These are phyloP conservation scores for Bicyclus anynana DNA, from an alignment of 1,140 invertebrate species.

Conservation along the genomic window DNA sequence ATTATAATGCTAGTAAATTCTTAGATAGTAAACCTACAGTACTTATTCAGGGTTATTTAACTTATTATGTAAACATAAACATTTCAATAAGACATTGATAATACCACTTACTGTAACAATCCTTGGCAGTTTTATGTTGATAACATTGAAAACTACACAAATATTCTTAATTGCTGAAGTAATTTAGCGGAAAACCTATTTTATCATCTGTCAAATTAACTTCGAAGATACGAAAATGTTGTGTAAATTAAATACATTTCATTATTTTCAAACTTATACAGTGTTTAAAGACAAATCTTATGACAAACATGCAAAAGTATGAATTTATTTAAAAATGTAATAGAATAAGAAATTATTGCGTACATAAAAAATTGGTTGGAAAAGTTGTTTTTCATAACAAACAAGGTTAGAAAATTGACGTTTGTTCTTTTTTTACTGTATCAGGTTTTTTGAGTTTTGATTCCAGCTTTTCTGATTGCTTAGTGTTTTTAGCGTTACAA, in stretches of 20 bases:
- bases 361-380: neutral
- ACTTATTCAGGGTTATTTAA: slow-evolving; percentile 8
- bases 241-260: neutral
- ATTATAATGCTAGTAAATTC: neutral
- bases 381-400: slow-evolving; percentile 7
- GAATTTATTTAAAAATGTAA: no score
- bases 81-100: neutral
- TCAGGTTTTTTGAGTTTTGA: no score
- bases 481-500: no score
- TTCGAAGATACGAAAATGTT: neutral
- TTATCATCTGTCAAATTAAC: neutral
- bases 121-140: neutral
- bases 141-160: neutral
- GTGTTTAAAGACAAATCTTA: neutral
- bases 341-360: no score
- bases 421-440: slow-evolving; percentile 4
- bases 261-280: neutral
- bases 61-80: slow-evolving; percentile 22
- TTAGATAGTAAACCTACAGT: neutral
- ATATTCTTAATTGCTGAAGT: neutral
- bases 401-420: slow-evolving; percentile 43
- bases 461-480: no score
- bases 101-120: neutral
- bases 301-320: neutral
- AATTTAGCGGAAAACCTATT: neutral